These are phyloP conservation scores for Drosophila rufa DNA, from an alignment of 1,140 invertebrate genomes.

Conservation along the genomic window DNA sequence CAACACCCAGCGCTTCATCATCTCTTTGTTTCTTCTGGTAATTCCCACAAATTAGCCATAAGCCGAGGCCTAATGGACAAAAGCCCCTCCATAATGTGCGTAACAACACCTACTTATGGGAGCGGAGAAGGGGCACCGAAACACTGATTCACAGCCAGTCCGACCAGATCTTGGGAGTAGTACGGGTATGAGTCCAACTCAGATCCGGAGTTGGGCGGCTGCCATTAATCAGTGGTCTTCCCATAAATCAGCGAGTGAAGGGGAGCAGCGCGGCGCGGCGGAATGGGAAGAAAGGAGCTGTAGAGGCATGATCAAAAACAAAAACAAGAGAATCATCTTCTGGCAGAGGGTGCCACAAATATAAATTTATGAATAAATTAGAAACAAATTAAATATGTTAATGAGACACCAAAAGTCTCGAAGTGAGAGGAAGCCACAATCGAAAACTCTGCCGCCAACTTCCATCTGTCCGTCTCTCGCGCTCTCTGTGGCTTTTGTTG, in stretches of 20 bases:
- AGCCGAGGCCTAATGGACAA: constrained; percentile 52
- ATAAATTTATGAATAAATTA: constrained; percentile 84
- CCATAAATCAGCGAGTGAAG: constrained; percentile 69
- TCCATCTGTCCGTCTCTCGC: constrained; percentile 45
- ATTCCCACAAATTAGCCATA: constrained; percentile 71
- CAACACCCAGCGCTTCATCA: constrained; percentile 23
- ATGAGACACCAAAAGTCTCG: constrained; percentile 49
- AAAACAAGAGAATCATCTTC: constrained; percentile 40
- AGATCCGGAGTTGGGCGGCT: constrained; percentile 40
- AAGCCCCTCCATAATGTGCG: constrained; percentile 62
- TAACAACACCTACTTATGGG: constrained; percentile 75
- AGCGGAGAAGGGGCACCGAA: constrained; percentile 20
- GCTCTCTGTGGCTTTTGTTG: constrained; percentile 31
- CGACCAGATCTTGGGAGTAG: constrained; percentile 28
- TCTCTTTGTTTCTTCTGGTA: constrained; percentile 36
- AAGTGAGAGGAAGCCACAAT: constrained; percentile 35
- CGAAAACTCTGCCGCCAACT: constrained; percentile 22
- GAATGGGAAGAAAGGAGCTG: constrained; percentile 25
- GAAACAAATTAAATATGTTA: constrained; percentile 83
- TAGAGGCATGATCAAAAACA: constrained; percentile 42
- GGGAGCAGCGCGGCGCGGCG: neutral
- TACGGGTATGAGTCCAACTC: constrained; percentile 16
- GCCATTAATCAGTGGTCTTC: constrained; percentile 73
- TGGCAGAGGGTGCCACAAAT: constrained; percentile 73
- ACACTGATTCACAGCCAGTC: constrained; percentile 69